Evolutionary conservation across 2,888 invertebrate genomes (phyloP).

Genomic region (Plemyria rubiginata): DNA sequence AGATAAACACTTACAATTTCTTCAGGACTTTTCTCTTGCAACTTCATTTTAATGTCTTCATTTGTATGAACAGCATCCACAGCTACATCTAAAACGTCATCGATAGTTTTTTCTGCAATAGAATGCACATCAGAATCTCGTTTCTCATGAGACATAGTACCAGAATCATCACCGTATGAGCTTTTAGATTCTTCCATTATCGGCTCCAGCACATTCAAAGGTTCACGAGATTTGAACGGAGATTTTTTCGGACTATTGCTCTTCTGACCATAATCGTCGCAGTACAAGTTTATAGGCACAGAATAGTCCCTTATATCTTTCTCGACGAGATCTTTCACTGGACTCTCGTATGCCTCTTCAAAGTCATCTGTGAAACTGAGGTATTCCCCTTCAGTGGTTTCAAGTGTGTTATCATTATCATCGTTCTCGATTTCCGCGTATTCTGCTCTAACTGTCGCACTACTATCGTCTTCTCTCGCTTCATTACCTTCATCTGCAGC

Average conservation of each 20-base stretch:
- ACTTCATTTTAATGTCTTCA: conserved; percentile 2
- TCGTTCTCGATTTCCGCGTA: conserved; percentile 43
- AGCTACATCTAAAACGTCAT: conserved; percentile 24
- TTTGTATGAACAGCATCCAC: conserved; percentile 8
- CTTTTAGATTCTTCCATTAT: conserved; percentile 80
- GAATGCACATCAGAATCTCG: conserved; percentile 36
- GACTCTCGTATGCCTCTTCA: conserved; percentile 74
- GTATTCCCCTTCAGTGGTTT: conserved; percentile 74
- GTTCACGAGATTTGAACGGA: conserved; percentile 40
- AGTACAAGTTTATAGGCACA: conserved; percentile 75
- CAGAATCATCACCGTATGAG: conserved; percentile 67
- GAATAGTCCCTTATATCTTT: conserved; percentile 82
- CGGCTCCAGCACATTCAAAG: conserved; percentile 65
- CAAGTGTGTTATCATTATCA: conserved; percentile 51
- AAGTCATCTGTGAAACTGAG: conserved; percentile 77
- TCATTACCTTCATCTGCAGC: conserved; percentile 23
- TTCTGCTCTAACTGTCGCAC: conserved; percentile 49
- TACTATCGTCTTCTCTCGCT: conserved; percentile 20
- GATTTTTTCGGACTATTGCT: conserved; percentile 58
- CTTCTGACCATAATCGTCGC: conserved; percentile 64
- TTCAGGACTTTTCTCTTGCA: neutral
- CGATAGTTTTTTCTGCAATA: conserved; percentile 23
- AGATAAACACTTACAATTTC: neutral
- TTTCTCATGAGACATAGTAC: conserved; percentile 48
- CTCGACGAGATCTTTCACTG: conserved; percentile 73